Base-by-base conservation (phyloP, 2,797 vertebrate genomes). In the Myripristis murdjan region DNA sequence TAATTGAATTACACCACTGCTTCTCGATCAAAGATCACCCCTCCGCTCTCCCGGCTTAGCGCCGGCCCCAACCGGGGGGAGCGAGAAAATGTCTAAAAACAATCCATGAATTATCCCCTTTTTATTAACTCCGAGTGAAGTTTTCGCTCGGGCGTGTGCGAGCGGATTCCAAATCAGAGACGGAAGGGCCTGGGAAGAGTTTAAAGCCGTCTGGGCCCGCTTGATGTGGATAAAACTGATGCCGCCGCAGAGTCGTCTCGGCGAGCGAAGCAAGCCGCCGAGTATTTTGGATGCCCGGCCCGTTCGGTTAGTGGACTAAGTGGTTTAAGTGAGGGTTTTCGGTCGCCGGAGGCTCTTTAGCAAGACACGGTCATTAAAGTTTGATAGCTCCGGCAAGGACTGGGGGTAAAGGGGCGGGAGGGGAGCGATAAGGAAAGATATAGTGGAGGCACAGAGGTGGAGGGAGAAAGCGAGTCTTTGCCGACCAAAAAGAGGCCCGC, bases 321-420 rank as follows among this genome's bases (percentile, higher is more conserved):
- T 89, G 85, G 69, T 77, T 77, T 74, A 81, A 90, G 77, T 28
- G 57, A 86, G 69, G 77, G 71, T 80, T 87, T 79, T 68, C 20
- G 53, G 75, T 80, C 76, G 55, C 79, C 76, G 55, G 87, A 87
- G 88, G 80, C 85, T 83, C 75, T 88, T 92, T 80, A 85, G 85
- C 61, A 67, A 86, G 84, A 88, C 66, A 72, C 24, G 61, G 68
- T 64, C 86, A 90, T 91, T 89, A 86, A 90, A 90, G 82, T 91
- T 87, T 89, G 75, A 91, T 87, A 59, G 78, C 78, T 69, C 61
- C 73, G 65, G 51, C 52, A 79, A 76, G 56, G 55, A 73, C 49
- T 60, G 58, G 57, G 74, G 81, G 72, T 79, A 79, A 86, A 81
- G 11, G 14, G 70, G 52, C 46, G 47, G 73, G n/a, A n/a, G 55